A percentile compares a stretch with the other conserved stretches of the same genome.
Evolutionary conservation across 1,140 invertebrate genomes (phyloP).

Genomic region (Trichoplusia ni): DNA sequence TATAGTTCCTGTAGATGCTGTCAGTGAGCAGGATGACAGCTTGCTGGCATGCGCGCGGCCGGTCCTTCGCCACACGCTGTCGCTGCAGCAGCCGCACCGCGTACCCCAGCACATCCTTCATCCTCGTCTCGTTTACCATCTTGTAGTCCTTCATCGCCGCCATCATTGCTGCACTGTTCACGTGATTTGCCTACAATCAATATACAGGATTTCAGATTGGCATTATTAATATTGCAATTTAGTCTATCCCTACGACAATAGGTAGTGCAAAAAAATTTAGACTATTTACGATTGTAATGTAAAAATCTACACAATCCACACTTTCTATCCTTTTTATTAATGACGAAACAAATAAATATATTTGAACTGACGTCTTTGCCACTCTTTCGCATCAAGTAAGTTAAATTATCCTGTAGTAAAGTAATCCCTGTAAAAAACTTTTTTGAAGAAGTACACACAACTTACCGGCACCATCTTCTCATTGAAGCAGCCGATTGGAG

Average conservation of each 20-base stretch:
- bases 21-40: constrained; percentile 69
- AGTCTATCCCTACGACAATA: too few relatives aligned
- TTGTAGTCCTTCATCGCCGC: constrained; percentile 84
- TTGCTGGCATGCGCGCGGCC: constrained; percentile 65
- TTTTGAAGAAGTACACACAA: constrained; percentile 4
- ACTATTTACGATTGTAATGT: too few relatives aligned
- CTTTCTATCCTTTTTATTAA: too few relatives aligned
- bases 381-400: too few relatives aligned
- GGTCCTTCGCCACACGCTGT: constrained; percentile 34
- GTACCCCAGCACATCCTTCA: constrained; percentile 88
- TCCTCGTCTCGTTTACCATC: constrained; percentile 92
- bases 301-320: too few relatives aligned
- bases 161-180: constrained; percentile 90
- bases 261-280: too few relatives aligned
- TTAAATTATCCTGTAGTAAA: too few relatives aligned
- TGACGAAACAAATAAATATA: too few relatives aligned
- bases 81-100: constrained; percentile 88
- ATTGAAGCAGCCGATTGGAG: constrained; percentile 67
- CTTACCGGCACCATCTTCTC: constrained; percentile 75
- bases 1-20: constrained; percentile 64
- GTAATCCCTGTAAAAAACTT: too few relatives aligned
- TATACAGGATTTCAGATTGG: too few relatives aligned
- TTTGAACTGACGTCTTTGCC: too few relatives aligned
- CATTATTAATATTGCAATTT: too few relatives aligned
- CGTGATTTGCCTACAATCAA: constrained; percentile 87